Conservation (phyloP, 2,797 vertebrate genomes). For the Melanogrammus aeglefinus region DNA sequence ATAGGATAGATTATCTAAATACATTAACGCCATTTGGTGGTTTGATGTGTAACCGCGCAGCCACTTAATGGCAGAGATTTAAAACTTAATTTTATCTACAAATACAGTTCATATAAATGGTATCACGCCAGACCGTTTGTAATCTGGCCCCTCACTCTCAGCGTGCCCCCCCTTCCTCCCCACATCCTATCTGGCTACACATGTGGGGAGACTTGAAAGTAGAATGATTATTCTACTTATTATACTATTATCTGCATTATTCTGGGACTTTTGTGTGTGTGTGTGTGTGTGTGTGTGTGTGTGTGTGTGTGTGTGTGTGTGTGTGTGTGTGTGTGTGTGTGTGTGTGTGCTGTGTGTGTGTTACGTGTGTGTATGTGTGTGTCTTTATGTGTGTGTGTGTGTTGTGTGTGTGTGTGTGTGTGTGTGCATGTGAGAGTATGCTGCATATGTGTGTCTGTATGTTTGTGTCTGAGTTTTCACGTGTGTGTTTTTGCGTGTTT, state of each 20-base stretch:
- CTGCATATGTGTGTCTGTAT: too few species aligned
- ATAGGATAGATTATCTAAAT: conserved; percentile 38
- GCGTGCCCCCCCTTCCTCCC: neutral
- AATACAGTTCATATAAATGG: conserved; percentile 21
- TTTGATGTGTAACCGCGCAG: conserved; percentile 20
- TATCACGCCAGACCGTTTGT: conserved; percentile 17
- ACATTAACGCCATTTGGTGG: conserved; percentile 36
- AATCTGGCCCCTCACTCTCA: conserved; percentile 7
- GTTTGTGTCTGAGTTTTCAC: too few species aligned
- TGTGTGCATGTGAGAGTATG: neutral
- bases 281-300: neutral
- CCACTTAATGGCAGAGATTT: conserved; percentile 22
- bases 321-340: too few species aligned
- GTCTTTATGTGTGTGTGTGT: too few species aligned
- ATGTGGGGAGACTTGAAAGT: too few species aligned
- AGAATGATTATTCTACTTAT: too few species aligned
- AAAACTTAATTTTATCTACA: conserved; percentile 30
- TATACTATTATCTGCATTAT: too few species aligned
- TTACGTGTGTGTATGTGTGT: too few species aligned
- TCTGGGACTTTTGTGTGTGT: neutral
- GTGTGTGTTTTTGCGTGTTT: too few species aligned
- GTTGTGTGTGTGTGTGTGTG: neutral
- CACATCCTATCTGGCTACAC: too few species aligned
- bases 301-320: neutral
- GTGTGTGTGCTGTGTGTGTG: too few species aligned